Percentiles rank a stretch among this genome's conserved stretches.
phyloP scores from a whole-genome alignment of 2,888 invertebrate genomes.

The Drosophila seclusa region DNA sequence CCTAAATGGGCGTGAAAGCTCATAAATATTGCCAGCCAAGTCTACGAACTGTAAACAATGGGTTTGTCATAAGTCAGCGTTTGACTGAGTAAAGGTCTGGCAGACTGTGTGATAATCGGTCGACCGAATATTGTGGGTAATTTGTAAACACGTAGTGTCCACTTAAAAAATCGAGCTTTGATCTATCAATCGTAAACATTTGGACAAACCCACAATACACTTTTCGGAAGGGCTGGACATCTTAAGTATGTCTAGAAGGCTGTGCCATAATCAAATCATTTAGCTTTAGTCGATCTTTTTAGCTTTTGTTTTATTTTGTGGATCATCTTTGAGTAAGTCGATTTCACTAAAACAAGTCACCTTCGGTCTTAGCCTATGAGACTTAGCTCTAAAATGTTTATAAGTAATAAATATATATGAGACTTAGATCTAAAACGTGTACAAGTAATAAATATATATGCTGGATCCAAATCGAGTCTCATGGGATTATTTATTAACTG shows the following conservation, averaged over 20 bases:
- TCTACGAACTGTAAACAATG: conserved; percentile 26
- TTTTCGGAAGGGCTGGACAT: not conserved
- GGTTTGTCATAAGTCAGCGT: not conserved
- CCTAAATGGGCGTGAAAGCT: conserved; percentile 47
- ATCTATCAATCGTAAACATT: not conserved
- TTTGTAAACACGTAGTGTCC: not conserved
- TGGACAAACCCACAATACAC: not conserved
- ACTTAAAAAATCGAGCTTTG: not conserved
- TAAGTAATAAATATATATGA: too few relatives aligned
- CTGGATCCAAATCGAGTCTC: not conserved
- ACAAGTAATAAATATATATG: not conserved
- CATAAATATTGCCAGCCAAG: conserved; percentile 32
- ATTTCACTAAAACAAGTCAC: not conserved
- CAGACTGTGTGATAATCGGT: not conserved
- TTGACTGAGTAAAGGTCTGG: not conserved
- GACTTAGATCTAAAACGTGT: not conserved
- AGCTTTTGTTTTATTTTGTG: not conserved
- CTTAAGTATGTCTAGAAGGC: not conserved
- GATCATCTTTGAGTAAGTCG: not conserved
- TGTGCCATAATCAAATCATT: not conserved
- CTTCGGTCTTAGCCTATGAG: too few relatives aligned
- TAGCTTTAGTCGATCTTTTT: not conserved
- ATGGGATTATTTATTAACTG: not conserved
- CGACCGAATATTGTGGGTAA: not conserved
- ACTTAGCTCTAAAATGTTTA: not conserved